phyloP scores from a whole-genome alignment of 92 coral and sea anemone genomes.

The Phenganax subtilis region DNA sequence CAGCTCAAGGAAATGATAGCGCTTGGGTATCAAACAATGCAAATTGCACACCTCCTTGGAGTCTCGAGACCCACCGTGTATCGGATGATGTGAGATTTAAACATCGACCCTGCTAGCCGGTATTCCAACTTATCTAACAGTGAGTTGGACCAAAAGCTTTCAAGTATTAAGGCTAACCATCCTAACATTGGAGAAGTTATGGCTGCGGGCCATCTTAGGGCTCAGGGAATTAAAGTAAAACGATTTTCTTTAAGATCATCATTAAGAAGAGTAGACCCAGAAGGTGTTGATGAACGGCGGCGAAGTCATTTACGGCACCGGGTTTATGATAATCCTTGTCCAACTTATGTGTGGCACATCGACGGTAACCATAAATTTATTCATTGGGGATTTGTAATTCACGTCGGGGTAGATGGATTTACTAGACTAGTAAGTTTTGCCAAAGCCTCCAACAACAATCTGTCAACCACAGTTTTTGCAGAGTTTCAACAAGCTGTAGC shows the following conservation, averaged over 20 bases:
- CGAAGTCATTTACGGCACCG: constrained; percentile 36
- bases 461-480: constrained; percentile 25
- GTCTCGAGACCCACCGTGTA: constrained; percentile 42
- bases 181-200: constrained; percentile 43
- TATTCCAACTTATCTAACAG: constrained; percentile 34
- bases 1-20: constrained; percentile 42
- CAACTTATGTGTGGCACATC: constrained; percentile 39
- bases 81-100: constrained; percentile 39
- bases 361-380: constrained; percentile 43
- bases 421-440: constrained; percentile 40
- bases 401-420: constrained; percentile 42
- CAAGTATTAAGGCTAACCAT: constrained; percentile 30
- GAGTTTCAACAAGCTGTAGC: constrained; percentile 24
- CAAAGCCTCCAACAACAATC: constrained; percentile 41
- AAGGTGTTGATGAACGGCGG: constrained; percentile 37
- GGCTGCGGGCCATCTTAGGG: constrained; percentile 36
- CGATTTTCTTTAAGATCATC: constrained; percentile 34
- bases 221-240: constrained; percentile 39
- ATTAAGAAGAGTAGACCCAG: constrained; percentile 41
- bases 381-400: constrained; percentile 42
- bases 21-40: constrained; percentile 43
- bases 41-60: constrained; percentile 39
- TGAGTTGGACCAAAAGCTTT: constrained; percentile 33
- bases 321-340: constrained; percentile 39
- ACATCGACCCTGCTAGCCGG: constrained; percentile 34